These are phyloP conservation scores for Oscheius sp. DNA, from an alignment of 2,888 invertebrate genomes.

Conservation along the genomic window DNA sequence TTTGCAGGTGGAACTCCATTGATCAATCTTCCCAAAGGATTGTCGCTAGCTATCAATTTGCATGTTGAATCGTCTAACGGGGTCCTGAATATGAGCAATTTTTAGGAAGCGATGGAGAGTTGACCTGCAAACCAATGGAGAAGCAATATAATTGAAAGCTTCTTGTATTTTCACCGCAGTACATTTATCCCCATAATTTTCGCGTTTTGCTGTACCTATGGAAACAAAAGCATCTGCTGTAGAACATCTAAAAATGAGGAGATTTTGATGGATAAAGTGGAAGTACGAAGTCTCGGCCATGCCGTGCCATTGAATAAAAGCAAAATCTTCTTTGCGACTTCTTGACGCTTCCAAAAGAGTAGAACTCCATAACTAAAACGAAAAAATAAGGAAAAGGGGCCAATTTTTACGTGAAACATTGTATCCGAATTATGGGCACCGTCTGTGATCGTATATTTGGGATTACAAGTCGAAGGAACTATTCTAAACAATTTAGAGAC, in stretches of 20 bases:
- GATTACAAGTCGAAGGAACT: constrained; percentile 6
- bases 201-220: not conserved
- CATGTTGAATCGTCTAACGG: not conserved
- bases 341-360: constrained; percentile 3
- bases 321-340: not conserved
- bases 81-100: too few species aligned
- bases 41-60: constrained; percentile 7
- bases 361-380: constrained; percentile 11
- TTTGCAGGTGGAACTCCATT: constrained; percentile 1
- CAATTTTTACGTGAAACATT: constrained; percentile 12
- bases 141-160: constrained; percentile 4
- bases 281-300: constrained; percentile 14
- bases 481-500: not conserved
- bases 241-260: not conserved
- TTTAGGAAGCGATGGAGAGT: too few species aligned
- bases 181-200: not conserved
- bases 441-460: not conserved
- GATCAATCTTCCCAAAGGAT: constrained; percentile 19
- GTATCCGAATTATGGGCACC: constrained; percentile 24
- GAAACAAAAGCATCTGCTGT: not conserved
- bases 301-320: constrained; percentile 18
- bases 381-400: too few species aligned
- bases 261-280: not conserved
- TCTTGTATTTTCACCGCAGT: not conserved
- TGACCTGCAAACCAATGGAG: not conserved